Percentiles rank a stretch among this genome's conserved stretches.
phyloP scores from a whole-genome alignment of 2,888 invertebrate genomes.

The Drosophila peninsularis region DNA sequence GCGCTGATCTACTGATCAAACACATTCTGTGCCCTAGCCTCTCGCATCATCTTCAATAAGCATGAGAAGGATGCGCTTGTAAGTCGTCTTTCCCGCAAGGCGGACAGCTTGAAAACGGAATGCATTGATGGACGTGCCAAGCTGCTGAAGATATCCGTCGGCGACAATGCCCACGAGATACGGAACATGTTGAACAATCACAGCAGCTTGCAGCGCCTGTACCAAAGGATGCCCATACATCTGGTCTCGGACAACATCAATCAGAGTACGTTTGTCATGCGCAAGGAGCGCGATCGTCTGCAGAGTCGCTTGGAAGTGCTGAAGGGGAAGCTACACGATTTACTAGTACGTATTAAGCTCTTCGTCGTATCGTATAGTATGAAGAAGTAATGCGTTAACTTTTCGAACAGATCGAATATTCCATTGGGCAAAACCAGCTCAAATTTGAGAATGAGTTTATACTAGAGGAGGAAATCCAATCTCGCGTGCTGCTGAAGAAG shows the following conservation, averaged over 20 bases:
- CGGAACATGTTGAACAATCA: conserved; percentile 81
- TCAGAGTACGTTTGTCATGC: conserved; percentile 82
- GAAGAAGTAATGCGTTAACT: background rate
- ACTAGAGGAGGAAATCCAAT: conserved; percentile 73
- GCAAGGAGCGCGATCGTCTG: conserved; percentile 82
- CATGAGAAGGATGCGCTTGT: background rate
- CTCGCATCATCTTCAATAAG: background rate
- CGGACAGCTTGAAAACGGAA: background rate
- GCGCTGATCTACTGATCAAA: background rate
- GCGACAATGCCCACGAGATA: conserved; percentile 73
- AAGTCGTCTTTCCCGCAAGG: background rate
- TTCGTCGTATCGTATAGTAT: background rate
- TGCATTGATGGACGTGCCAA: conserved; percentile 46
- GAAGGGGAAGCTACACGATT: conserved; percentile 63
- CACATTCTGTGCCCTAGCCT: background rate
- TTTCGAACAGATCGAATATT: conserved; percentile 63
- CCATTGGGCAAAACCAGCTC: conserved; percentile 77
- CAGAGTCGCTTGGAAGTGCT: conserved; percentile 65
- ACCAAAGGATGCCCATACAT: conserved; percentile 81
- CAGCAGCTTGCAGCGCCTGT: conserved; percentile 81
- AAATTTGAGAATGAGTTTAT: conserved; percentile 79
- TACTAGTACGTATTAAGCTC: conserved; percentile 61
- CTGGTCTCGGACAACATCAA: conserved; percentile 82
- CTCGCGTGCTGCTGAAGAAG: conserved; percentile 67
- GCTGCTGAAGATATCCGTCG: conserved; percentile 72